Base-by-base conservation (phyloP, 2,888 invertebrate genomes). In the Ormia ochracea region DNA sequence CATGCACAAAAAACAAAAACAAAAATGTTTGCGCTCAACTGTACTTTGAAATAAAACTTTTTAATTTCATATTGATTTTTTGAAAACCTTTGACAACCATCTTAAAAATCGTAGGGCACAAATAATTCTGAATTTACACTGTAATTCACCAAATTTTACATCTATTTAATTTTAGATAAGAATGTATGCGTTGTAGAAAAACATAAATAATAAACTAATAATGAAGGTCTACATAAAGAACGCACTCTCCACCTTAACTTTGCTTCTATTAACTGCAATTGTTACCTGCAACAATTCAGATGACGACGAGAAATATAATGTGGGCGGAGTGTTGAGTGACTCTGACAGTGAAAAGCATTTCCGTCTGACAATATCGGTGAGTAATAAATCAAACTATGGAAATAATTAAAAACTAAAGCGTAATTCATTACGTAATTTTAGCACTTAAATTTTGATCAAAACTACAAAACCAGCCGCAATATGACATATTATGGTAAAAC, bases 261-360 rank as follows among this genome's bases (percentile, higher is more conserved):
- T 28, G 14, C 17, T 76, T 10, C n/a, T 75, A 4, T 12, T 63
- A 26, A 63, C 23, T 5, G 9, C 33, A 28, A 26, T 63, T 28
- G 66, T 52, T 2, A 21, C 6, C 4, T 19, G 50, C 36, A 80
- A 73, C 14, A 38, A 80, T 61, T 68, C 76, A 2, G 89, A 92
- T 70, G 94, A 94, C 89, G 94, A 92, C 12, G 86, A 86, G n/a
- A 93, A 93, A 83, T 97, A 95, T 90, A 96, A 96, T 86, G 96
- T 98, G 78, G 97, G 97, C 19, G 97, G 97, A n/a, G 97, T 98
- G 1, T 92, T 98, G 21, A 96, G 96, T 78, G 95, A 94, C 89
- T 94, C 94, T 83, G 93, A 94, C 52, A 96, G 96, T 82, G 93
- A 95, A 86, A 91, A 91, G 10, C 93, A 95, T 90, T 97, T 97